A percentile compares a stretch with the other conserved stretches of the same genome.
Evolutionary conservation across 1,140 invertebrate species (phyloP).

Genomic region (Aricia agestis): DNA sequence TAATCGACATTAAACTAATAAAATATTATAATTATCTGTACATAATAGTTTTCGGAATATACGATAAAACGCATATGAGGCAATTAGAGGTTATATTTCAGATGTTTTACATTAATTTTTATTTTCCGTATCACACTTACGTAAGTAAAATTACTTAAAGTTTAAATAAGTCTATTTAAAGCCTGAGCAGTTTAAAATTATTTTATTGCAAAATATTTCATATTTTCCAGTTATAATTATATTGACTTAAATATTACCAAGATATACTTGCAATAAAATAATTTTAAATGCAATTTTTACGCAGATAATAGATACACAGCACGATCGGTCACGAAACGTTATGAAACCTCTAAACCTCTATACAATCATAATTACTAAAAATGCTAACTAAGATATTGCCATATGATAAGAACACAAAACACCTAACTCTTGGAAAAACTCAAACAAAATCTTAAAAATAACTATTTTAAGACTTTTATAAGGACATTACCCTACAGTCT

Average conservation of each 20-base stretch:
- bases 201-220: too few relatives aligned
- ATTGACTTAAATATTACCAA: not conserved
- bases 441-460: not conserved
- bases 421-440: not conserved
- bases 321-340: not conserved
- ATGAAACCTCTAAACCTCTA: not conserved
- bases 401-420: constrained; percentile 12
- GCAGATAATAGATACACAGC: not conserved
- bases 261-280: not conserved
- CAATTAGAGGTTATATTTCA: not conserved
- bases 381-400: constrained; percentile 7
- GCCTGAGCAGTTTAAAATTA: too few relatives aligned
- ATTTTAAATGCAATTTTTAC: not conserved
- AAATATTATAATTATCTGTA: constrained; percentile 15
- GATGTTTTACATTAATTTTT: too few relatives aligned
- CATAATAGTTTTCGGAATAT: constrained; percentile 7
- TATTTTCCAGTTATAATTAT: too few relatives aligned
- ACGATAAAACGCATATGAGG: not conserved
- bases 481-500: not conserved
- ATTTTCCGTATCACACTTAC: not conserved
- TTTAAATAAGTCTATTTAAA: too few relatives aligned
- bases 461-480: not conserved
- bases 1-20: constrained; percentile 5
- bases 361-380: not conserved
- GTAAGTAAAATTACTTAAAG: not conserved